These are phyloP conservation scores for Nycteola revayana DNA, from an alignment of 2,888 invertebrate species.

Conservation along the genomic window DNA sequence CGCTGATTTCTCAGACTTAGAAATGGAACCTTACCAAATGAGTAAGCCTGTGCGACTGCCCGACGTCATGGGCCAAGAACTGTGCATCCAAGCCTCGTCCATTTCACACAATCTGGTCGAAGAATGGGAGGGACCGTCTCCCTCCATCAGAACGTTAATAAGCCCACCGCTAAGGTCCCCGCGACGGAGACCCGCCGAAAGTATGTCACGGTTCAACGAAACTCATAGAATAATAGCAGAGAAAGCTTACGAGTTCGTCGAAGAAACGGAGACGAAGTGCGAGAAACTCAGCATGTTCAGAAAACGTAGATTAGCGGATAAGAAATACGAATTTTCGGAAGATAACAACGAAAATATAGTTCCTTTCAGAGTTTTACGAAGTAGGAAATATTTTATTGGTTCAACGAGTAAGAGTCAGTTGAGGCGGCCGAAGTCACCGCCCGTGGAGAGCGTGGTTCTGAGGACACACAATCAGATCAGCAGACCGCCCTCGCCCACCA, in stretches of 20 bases:
- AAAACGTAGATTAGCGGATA: constrained; percentile 92
- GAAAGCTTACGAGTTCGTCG: constrained; percentile 92
- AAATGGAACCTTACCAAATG: constrained; percentile 76
- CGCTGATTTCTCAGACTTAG: constrained; percentile 84
- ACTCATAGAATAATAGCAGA: constrained; percentile 83
- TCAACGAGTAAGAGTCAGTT: constrained; percentile 53
- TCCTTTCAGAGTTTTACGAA: constrained; percentile 84
- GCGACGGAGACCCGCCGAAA: constrained; percentile 70
- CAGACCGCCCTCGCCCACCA: constrained; percentile 57
- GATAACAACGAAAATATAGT: constrained; percentile 86
- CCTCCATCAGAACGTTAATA: constrained; percentile 72
- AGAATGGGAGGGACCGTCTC: constrained; percentile 77
- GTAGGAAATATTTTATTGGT: constrained; percentile 75
- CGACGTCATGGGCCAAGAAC: constrained; percentile 73
- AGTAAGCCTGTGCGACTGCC: constrained; percentile 67
- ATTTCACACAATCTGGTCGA: constrained; percentile 75
- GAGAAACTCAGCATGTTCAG: constrained; percentile 94
- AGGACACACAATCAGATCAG: constrained; percentile 74
- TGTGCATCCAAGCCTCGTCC: constrained; percentile 72
- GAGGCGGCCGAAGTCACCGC: constrained; percentile 66
- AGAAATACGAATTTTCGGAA: constrained; percentile 95
- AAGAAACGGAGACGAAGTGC: constrained; percentile 90
- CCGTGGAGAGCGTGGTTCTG: constrained; percentile 67
- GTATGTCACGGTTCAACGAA: constrained; percentile 78
- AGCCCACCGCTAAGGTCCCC: constrained; percentile 75